These are phyloP conservation scores for Myodes glareolus DNA, from an alignment of 2,113 vertebrate species.

Conservation along the genomic window DNA sequence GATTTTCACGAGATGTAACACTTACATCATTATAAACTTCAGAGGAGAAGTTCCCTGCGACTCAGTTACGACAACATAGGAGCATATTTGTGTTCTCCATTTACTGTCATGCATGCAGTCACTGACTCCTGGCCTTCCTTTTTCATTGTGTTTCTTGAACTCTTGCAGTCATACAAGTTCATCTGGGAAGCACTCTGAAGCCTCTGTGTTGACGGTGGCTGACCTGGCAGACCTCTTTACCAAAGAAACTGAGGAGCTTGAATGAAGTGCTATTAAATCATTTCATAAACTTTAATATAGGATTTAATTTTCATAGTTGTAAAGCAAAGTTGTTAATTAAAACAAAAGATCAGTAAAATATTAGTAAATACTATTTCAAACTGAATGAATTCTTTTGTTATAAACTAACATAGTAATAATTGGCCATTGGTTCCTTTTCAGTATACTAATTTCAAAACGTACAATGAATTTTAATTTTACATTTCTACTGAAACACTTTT, in stretches of 20 bases:
- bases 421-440: constrained; percentile 56
- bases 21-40: neutral
- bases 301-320: neutral
- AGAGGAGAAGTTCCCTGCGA: neutral
- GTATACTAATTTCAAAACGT: constrained; percentile 70
- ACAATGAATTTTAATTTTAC: constrained; percentile 82
- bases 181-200: constrained; percentile 95
- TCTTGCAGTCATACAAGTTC: constrained; percentile 91
- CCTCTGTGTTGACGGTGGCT: constrained; percentile 95
- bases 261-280: constrained; percentile 82
- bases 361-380: constrained; percentile 55
- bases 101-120: neutral
- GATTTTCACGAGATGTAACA: neutral
- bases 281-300: neutral
- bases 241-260: constrained; percentile 92
- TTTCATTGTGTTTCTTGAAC: constrained; percentile 64
- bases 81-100: neutral
- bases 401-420: constrained; percentile 54
- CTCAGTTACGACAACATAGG: neutral
- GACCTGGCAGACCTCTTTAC: constrained; percentile 97
- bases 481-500: constrained; percentile 76
- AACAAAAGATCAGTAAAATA: constrained; percentile 66
- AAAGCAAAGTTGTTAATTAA: constrained; percentile 60
- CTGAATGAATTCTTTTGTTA: constrained; percentile 63
- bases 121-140: constrained; percentile 21